phyloP scores from a whole-genome alignment of 1,140 invertebrate genomes.

The Hycleus cichorii region DNA sequence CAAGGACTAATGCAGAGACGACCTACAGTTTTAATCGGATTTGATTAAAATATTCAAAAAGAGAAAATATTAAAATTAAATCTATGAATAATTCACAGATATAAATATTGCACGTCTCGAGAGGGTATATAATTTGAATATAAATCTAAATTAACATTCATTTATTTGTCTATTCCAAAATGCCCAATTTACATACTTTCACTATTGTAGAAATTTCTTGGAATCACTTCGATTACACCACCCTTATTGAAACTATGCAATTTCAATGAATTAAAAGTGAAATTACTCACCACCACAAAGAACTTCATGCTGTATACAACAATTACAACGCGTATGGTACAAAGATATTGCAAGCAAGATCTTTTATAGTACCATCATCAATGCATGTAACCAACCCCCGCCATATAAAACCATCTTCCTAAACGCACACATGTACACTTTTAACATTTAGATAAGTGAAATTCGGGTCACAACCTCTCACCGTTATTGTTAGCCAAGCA shows the following conservation, averaged over 20 bases:
- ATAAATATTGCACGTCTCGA: background rate
- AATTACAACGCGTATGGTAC: background rate
- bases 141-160: background rate
- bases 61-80: background rate
- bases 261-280: background rate
- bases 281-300: background rate
- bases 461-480: constrained; percentile 33
- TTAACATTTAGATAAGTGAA: constrained; percentile 27
- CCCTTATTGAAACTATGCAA: too few relatives aligned
- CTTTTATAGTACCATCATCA: constrained; percentile 26
- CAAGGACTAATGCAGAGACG: constrained; percentile 24
- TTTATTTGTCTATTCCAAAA: too few relatives aligned
- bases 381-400: constrained; percentile 10
- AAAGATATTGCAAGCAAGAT: background rate
- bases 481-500: background rate
- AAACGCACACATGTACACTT: background rate
- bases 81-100: background rate
- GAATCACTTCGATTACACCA: too few relatives aligned
- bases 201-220: too few relatives aligned
- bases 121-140: background rate
- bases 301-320: background rate
- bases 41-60: background rate
- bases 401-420: constrained; percentile 10
- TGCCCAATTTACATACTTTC: too few relatives aligned
- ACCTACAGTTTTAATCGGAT: background rate